Base-by-base conservation (phyloP, 30 jellyfish, hydroid and myxozoan genomes). In the Phacellophora camtschatica region DNA sequence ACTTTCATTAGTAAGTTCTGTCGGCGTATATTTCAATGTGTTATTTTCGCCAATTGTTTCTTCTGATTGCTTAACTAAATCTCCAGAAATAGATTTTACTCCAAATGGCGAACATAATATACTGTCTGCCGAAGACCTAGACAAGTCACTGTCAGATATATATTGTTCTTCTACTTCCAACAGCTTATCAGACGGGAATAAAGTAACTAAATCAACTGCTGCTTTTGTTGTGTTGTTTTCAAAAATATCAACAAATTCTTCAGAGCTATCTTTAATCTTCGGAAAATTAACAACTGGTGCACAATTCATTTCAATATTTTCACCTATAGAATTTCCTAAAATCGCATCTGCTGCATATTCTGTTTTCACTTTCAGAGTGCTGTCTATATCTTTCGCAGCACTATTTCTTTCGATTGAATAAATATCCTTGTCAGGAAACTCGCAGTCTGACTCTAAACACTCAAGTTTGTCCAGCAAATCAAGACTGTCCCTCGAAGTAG, bases 381-480 rank as follows among this genome's bases (percentile, higher is more conserved):
- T 4, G 6, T 3, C 66, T 0, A 33, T 51, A 45, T 10, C 74
- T 31, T 31, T 25, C 24, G 56, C 30, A 51, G n/a, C n/a, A n/a
- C n/a, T n/a, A n/a, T n/a, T n/a, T n/a, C n/a, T n/a, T 23, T 25
- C 65, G 20, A 41, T 39, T 48, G 5, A 15, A 5, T 23, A 23
- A 13, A 68, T 24, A 31, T 20, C 43, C 29, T 49, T 66, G 46
- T 25, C 45, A 6, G 57, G 29, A 29, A 2, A 22, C 16, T 39
- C 54, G 8, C 70, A 49, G 24, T n/a, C 69, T 46, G 67, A 37
- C 22, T 80, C 91, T 10, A 64, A 55, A 29, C 42, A 39, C 30
- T 80, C 91, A 9, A 80, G 68, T 67, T 31, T 71, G 19, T 49
- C 78, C 28, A 80, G 46, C 75, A 80, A 3, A 9, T 80, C 91